Evolutionary conservation across 2,797 vertebrate species (phyloP).

Genomic region (Sorex maritimensis): DNA sequence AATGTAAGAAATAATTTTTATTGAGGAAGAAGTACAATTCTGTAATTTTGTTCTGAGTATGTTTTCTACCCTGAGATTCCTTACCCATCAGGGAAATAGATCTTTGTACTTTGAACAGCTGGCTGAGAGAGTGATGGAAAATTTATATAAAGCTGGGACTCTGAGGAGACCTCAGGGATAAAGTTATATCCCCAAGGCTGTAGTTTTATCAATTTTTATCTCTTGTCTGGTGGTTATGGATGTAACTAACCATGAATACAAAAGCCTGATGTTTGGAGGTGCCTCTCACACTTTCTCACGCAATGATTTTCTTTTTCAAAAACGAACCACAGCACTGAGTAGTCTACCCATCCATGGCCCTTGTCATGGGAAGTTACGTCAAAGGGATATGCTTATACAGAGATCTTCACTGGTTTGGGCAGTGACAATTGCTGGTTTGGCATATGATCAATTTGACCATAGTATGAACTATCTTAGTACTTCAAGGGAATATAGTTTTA

Average conservation of each 20-base stretch:
- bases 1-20: conserved; percentile 75
- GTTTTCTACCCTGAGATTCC: conserved; percentile 83
- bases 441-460: background rate
- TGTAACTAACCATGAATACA: conserved; percentile 80
- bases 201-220: conserved; percentile 86
- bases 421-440: background rate
- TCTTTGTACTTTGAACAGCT: conserved; percentile 84
- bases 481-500: background rate
- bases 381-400: background rate
- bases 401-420: background rate
- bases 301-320: conserved; percentile 22
- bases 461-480: conserved; percentile 11
- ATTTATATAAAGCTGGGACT: conserved; percentile 82
- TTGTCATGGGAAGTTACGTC: background rate
- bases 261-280: conserved; percentile 67
- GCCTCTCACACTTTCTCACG: conserved; percentile 53
- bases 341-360: background rate
- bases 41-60: conserved; percentile 82
- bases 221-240: conserved; percentile 82
- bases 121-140: conserved; percentile 80
- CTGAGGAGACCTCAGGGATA: conserved; percentile 78
- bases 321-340: conserved; percentile 23
- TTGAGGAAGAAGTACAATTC: conserved; percentile 71
- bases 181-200: conserved; percentile 82
- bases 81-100: conserved; percentile 83